phyloP scores from a whole-genome alignment of 2,888 invertebrate genomes.

The Andrena marginata region DNA sequence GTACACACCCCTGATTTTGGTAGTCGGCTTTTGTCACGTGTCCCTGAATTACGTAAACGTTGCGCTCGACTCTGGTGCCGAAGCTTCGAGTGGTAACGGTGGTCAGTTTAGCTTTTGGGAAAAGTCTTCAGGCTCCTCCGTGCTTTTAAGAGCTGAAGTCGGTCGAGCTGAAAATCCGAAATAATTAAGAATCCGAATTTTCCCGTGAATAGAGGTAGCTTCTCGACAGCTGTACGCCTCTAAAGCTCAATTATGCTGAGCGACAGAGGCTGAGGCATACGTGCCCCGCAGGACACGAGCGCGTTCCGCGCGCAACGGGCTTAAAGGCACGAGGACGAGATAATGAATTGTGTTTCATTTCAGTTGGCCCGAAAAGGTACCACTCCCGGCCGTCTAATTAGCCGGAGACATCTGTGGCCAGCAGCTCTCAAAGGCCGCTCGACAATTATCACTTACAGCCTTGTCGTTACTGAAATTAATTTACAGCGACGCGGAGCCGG shows the following conservation, averaged over 20 bases:
- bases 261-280: constrained; percentile 35
- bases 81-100: too few relatives aligned
- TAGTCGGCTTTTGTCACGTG: constrained; percentile 10
- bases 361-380: constrained; percentile 81
- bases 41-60: neutral
- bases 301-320: constrained; percentile 68
- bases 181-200: constrained; percentile 34
- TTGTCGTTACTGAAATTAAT: constrained; percentile 40
- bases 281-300: constrained; percentile 42
- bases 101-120: too few relatives aligned
- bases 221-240: constrained; percentile 56
- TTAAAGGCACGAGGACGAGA: constrained; percentile 72
- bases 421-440: constrained; percentile 68
- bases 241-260: constrained; percentile 62
- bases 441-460: constrained; percentile 44
- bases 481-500: constrained; percentile 22
- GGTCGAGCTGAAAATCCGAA: neutral
- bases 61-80: too few relatives aligned
- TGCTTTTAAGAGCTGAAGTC: too few relatives aligned
- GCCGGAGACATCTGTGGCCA: constrained; percentile 82
- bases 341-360: constrained; percentile 84
- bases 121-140: too few relatives aligned
- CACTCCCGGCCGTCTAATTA: constrained; percentile 82
- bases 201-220: neutral
- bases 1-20: constrained; percentile 38